phyloP scores from a whole-genome alignment of 2,888 invertebrate species.

The Drosophila neonasuta region DNA sequence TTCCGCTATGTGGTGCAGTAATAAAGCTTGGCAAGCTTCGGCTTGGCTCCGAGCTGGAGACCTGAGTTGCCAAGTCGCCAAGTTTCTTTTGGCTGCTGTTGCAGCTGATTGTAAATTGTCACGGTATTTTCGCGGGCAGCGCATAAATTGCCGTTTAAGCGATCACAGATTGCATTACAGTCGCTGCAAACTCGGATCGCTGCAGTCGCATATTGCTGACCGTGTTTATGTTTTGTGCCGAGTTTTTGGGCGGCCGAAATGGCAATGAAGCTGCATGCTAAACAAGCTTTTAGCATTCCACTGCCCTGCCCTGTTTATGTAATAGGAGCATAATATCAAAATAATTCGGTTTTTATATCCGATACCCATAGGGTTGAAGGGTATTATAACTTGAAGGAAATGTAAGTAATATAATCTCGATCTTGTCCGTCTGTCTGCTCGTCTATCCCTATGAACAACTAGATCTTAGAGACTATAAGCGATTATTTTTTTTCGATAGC shows the following conservation, averaged over 20 bases:
- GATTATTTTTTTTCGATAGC: no score
- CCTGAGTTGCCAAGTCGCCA: slow-evolving; percentile 5
- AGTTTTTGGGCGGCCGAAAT: slow-evolving; percentile 54
- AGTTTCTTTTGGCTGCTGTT: slow-evolving; percentile 23
- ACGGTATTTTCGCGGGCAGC: slow-evolving; percentile 74
- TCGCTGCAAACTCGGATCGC: neutral
- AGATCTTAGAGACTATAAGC: no score
- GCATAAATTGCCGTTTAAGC: slow-evolving; percentile 76
- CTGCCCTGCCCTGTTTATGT: slow-evolving; percentile 41
- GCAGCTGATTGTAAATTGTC: slow-evolving; percentile 77
- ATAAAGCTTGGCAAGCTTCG: slow-evolving; percentile 67
- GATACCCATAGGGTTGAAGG: no score
- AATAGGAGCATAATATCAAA: slow-evolving; percentile 43
- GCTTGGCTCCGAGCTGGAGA: slow-evolving; percentile 11
- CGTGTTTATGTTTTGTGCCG: slow-evolving; percentile 59
- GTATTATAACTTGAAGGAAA: no score
- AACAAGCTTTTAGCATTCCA: slow-evolving; percentile 17
- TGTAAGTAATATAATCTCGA: no score
- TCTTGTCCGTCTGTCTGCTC: no score
- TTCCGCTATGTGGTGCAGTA: slow-evolving; percentile 71
- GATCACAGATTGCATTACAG: slow-evolving; percentile 57
- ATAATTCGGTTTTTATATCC: slow-evolving; percentile 11
- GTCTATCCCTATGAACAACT: no score
- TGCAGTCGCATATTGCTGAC: slow-evolving; percentile 44
- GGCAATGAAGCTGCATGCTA: slow-evolving; percentile 56